phyloP scores from a whole-genome alignment of 1,140 invertebrate species.

The Leptonema lineaticorne region DNA sequence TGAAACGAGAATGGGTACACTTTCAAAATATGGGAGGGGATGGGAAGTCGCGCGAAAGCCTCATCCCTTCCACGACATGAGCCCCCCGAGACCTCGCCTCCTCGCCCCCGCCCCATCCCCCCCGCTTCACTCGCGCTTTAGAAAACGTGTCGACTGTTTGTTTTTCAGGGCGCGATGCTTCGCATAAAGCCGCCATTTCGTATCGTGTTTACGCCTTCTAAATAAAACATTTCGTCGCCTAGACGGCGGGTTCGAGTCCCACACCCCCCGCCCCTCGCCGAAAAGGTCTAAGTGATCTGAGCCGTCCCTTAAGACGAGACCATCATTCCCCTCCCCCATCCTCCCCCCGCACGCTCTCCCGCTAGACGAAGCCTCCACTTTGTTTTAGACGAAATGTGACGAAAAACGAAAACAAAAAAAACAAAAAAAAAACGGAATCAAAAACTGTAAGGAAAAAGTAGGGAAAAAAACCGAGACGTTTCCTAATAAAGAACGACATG shows the following conservation, averaged over 20 bases:
- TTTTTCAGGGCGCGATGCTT: constrained; percentile 14
- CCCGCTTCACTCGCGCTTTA: too few species aligned
- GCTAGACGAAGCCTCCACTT: neutral
- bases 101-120: too few species aligned
- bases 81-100: neutral
- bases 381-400: too few species aligned
- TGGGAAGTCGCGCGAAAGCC: neutral
- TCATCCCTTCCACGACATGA: neutral
- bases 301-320: neutral
- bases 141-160: constrained; percentile 3
- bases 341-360: too few species aligned
- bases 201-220: constrained; percentile 33
- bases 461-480: neutral
- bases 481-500: neutral
- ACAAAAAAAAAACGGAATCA: too few species aligned
- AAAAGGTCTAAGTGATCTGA: neutral
- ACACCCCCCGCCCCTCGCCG: neutral
- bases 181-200: constrained; percentile 33
- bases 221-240: constrained; percentile 31
- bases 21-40: neutral
- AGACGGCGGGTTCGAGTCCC: neutral
- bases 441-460: too few species aligned
- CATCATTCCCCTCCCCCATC: too few species aligned
- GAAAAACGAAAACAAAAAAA: too few species aligned
- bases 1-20: too few species aligned